These are phyloP conservation scores for Myiotriccus ornatus DNA, from an alignment of 2,797 vertebrate genomes.

Conservation along the genomic window DNA sequence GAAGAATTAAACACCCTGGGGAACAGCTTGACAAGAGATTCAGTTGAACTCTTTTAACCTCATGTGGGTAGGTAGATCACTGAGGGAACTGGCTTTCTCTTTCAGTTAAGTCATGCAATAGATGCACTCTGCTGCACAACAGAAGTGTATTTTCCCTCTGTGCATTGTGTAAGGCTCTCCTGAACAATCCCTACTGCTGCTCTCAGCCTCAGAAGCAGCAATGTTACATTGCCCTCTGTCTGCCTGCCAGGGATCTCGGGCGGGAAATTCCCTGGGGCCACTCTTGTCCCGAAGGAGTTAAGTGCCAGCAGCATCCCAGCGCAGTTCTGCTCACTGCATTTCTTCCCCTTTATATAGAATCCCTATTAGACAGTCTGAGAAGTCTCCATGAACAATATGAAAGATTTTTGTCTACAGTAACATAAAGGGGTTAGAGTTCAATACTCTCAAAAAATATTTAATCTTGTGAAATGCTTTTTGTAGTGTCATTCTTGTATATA, in stretches of 20 bases:
- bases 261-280: neutral
- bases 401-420: slow-evolving; percentile 46
- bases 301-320: neutral
- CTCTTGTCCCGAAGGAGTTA: slow-evolving; percentile 34
- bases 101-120: neutral
- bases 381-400: slow-evolving; percentile 10
- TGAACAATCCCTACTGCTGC: neutral
- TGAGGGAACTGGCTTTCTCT: neutral
- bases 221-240: slow-evolving; percentile 30
- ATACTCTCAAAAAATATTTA: slow-evolving; percentile 59
- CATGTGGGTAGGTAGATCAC: neutral
- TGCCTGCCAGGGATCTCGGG: neutral
- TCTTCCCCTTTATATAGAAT: slow-evolving; percentile 24
- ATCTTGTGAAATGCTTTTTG: slow-evolving; percentile 61
- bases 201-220: neutral
- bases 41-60: slow-evolving; percentile 33
- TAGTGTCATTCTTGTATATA: slow-evolving; percentile 53
- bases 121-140: neutral
- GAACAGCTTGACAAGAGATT: slow-evolving; percentile 29
- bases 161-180: neutral
- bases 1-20: slow-evolving; percentile 52
- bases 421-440: slow-evolving; percentile 56
- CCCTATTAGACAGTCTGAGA: slow-evolving; percentile 18
- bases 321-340: neutral
- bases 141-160: neutral